Conservation (phyloP, 2,888 invertebrate genomes). For the Lasioglossum morio region DNA sequence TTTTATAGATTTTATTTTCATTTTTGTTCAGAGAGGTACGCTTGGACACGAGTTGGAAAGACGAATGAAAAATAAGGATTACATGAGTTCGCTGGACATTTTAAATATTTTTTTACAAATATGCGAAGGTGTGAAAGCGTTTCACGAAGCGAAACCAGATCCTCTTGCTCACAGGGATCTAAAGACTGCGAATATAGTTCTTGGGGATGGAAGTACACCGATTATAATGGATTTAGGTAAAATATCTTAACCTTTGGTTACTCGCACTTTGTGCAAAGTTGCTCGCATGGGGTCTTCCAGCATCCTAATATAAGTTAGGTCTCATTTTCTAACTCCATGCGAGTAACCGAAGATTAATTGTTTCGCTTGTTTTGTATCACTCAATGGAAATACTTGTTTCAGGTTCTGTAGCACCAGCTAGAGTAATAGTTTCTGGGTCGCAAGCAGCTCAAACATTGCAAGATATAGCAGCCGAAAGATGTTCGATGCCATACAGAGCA, state of each 20-base stretch:
- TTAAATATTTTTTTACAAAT: conserved; percentile 90
- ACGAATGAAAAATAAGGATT: conserved; percentile 86
- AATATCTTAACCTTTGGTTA: conserved; percentile 4
- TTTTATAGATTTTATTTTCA: conserved; percentile 6
- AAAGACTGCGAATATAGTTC: conserved; percentile 93
- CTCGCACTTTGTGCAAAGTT: too few relatives aligned
- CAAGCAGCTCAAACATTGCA: conserved; percentile 90
- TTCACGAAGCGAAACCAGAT: conserved; percentile 90
- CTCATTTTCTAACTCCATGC: too few relatives aligned
- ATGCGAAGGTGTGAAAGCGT: conserved; percentile 90
- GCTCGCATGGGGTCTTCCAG: too few relatives aligned
- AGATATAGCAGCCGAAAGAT: conserved; percentile 93
- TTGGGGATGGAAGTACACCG: conserved; percentile 89
- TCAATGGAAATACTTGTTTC: conserved; percentile 14
- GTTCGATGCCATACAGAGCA: conserved; percentile 95
- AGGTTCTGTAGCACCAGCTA: conserved; percentile 89
- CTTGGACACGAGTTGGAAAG: conserved; percentile 89
- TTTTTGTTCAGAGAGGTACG: conserved; percentile 88
- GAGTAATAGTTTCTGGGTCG: conserved; percentile 88
- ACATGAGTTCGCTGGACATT: conserved; percentile 88
- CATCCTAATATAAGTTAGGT: too few relatives aligned
- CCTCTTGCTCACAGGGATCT: conserved; percentile 93
- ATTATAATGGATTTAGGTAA: conserved; percentile 93
- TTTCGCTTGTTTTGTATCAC: too few relatives aligned
- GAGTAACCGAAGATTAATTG: too few relatives aligned